Conservation (phyloP, 2,113 vertebrate species). For the Mellivora capensis region DNA sequence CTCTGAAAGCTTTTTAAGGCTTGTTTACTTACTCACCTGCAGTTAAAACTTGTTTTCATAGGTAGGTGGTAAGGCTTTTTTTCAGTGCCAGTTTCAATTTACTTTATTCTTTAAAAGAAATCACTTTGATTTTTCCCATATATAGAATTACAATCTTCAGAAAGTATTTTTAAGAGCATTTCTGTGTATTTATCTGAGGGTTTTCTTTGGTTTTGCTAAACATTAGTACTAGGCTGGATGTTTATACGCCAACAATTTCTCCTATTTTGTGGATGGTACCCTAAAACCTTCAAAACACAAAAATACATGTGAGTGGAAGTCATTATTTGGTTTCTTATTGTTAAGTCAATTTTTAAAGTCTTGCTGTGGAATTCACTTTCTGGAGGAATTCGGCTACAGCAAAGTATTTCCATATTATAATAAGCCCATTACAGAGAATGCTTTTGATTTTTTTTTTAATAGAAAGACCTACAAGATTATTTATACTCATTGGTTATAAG, state of each 20-base stretch:
- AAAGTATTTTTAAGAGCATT: neutral
- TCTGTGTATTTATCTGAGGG: neutral
- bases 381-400: neutral
- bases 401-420: neutral
- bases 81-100: neutral
- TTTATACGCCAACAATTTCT: neutral
- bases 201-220: slow-evolving; percentile 22
- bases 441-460: slow-evolving; percentile 34
- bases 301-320: neutral
- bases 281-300: neutral
- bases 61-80: slow-evolving; percentile 38
- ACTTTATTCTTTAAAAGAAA: slow-evolving; percentile 24
- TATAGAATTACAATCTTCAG: slow-evolving; percentile 15
- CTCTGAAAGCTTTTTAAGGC: slow-evolving; percentile 21
- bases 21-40: slow-evolving; percentile 50
- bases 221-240: neutral
- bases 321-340: neutral
- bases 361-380: neutral
- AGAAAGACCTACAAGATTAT: neutral
- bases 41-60: slow-evolving; percentile 48
- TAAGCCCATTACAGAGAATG: neutral
- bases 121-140: neutral
- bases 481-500: neutral
- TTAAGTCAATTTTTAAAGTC: slow-evolving; percentile 4
- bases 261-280: neutral